Evolutionary conservation across 2,888 invertebrate genomes (phyloP), one percentile per base, ranked within the genome.

Genomic region (Cataglyphis altisquamis): DNA sequence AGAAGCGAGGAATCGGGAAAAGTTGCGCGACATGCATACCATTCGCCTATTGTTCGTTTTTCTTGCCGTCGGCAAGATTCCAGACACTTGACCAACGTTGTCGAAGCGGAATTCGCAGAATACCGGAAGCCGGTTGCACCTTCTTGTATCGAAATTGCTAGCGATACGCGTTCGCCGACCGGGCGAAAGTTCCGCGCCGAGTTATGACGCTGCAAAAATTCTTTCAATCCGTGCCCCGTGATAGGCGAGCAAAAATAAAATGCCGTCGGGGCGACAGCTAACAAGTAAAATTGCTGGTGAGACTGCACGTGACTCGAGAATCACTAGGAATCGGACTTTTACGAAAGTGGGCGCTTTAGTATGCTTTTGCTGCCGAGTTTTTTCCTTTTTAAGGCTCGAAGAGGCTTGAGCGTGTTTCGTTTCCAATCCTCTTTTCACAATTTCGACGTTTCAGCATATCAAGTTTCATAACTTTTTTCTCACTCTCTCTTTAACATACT

Each of bases 121-220:
- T 68, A 60, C 60, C 78, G 41, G 77, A 57, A 52, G 57, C 78
- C 70, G 78, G 9, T 72, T 60, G 72, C 72, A 72, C 78, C 45
- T 70, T 60, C 70, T 72, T 80, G 60, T 72, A 80, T 80, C 60
- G 72, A 62, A 80, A 60, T 80, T 36, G 60, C 45, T 18, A 18
- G 48, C 45, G 78, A 78, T 78, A 78, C 62, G 60, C 60, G 70
- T 36, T 45, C 70, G 32, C 15, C 32, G 52, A 41, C 60, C 25
- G 72, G 78, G 15, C 68, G 68, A 12, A 60, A 25, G 57, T 60
- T n/a, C 41, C 41, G 68, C 70, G 32, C 21, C 45, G 78, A 78
- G 60, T 78, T 78, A 78, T 78, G 60, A 78, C 78, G 78, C 60
- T 78, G 78, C 78, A 78, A 78, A 78, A 78, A 78, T 78, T 78